Percentiles rank a stretch among this genome's conserved stretches.
phyloP scores from a whole-genome alignment of 2,888 invertebrate genomes.

The Caenorhabditis sinica region DNA sequence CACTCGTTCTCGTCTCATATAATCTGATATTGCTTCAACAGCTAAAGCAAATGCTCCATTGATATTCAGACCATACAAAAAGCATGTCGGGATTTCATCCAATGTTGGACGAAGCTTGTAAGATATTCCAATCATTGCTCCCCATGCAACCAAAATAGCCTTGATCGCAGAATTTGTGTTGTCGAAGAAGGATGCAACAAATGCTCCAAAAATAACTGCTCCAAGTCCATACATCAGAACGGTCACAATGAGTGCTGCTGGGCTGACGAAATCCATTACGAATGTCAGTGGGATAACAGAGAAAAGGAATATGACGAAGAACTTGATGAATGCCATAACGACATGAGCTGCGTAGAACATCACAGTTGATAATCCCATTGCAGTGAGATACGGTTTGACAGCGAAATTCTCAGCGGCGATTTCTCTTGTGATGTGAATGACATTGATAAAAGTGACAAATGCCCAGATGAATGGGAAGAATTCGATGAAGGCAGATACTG shows the following conservation, averaged over 20 bases:
- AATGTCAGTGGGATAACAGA: slow-evolving; percentile 69
- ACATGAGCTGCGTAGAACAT: slow-evolving; percentile 81
- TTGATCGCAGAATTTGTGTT: slow-evolving; percentile 72
- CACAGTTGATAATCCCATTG: slow-evolving; percentile 80
- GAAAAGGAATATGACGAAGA: slow-evolving; percentile 72
- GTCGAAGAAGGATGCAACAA: slow-evolving; percentile 69
- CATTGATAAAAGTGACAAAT: slow-evolving; percentile 74
- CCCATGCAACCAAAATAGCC: slow-evolving; percentile 66
- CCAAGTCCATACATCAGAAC: slow-evolving; percentile 72
- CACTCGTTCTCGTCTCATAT: slow-evolving; percentile 71
- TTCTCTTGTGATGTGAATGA: slow-evolving; percentile 78
- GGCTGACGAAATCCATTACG: slow-evolving; percentile 67
- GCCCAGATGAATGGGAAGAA: slow-evolving; percentile 75
- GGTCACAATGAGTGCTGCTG: slow-evolving; percentile 60
- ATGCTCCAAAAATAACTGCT: slow-evolving; percentile 68
- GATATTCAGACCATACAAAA: slow-evolving; percentile 61
- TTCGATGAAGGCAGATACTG: slow-evolving; percentile 60
- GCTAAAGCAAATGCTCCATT: slow-evolving; percentile 64
- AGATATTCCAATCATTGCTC: slow-evolving; percentile 49
- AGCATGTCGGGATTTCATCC: slow-evolving; percentile 61
- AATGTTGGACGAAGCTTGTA: slow-evolving; percentile 55
- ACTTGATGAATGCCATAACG: slow-evolving; percentile 76
- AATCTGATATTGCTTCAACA: slow-evolving; percentile 70
- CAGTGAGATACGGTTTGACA: slow-evolving; percentile 79
- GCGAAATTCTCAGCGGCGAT: slow-evolving; percentile 80